Conservation (phyloP, 2,113 vertebrate species). For the Silurus meridionalis region DNA sequence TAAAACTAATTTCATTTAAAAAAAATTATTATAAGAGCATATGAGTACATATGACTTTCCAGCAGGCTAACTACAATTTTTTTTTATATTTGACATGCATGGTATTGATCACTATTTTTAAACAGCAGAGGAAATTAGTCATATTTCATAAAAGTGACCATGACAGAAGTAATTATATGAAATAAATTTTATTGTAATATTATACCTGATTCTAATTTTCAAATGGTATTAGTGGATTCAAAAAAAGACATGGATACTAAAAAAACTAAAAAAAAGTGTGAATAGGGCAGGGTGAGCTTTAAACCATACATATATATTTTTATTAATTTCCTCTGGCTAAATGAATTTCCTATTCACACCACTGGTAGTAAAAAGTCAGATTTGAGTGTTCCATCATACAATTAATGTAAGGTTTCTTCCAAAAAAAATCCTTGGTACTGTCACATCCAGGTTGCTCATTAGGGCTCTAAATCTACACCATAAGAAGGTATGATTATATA, state of each 20-base stretch:
- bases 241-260: not conserved
- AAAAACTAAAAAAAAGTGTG: not conserved
- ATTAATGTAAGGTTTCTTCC: not conserved
- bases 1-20: not conserved
- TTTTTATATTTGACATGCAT: not conserved
- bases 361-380: slow-evolving; percentile 13
- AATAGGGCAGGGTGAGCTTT: not conserved
- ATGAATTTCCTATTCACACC: not conserved
- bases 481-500: not conserved
- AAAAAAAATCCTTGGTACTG: not conserved
- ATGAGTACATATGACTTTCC: not conserved
- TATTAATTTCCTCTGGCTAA: not conserved
- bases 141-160: not conserved
- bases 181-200: not conserved
- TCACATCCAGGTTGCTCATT: not conserved
- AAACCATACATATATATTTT: not conserved
- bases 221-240: not conserved
- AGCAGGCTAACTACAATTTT: not conserved
- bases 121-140: not conserved
- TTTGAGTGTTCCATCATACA: not conserved
- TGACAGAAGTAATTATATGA: not conserved
- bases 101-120: not conserved
- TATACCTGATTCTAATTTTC: not conserved
- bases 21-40: not conserved
- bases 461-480: not conserved